These are phyloP conservation scores for Drosophila nr. perissopoda DNA, from an alignment of 2,888 invertebrate species.

Conservation along the genomic window DNA sequence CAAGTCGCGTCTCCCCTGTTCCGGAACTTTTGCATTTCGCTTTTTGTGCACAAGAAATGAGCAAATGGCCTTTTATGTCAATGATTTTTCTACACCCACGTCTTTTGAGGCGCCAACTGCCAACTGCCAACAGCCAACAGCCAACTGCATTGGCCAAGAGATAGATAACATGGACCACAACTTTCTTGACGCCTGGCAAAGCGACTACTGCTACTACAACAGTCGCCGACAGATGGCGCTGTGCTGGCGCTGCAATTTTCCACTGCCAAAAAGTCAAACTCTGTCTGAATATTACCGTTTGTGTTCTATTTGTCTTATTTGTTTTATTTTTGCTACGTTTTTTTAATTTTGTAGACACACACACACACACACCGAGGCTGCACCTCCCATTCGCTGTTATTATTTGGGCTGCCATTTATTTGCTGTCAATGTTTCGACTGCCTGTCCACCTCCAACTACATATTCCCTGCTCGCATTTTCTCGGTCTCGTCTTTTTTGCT, in stretches of 20 bases:
- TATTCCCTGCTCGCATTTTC: conserved; percentile 9
- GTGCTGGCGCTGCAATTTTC: conserved; percentile 16
- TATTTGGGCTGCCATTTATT: conserved; percentile 82
- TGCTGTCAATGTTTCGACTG: conserved; percentile 80
- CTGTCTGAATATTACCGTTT: conserved; percentile 38
- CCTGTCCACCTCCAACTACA: conserved; percentile 32
- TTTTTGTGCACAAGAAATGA: conserved; percentile 59
- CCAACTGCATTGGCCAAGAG: conserved; percentile 62
- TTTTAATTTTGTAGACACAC: conserved; percentile 27
- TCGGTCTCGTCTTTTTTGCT: conserved; percentile 38
- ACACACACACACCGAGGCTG: conserved; percentile 14
- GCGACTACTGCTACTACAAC: conserved; percentile 17
- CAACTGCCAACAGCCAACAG: conserved; percentile 3
- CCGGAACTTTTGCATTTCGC: conserved; percentile 68
- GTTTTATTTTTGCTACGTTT: background rate
- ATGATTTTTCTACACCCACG: conserved; percentile 69
- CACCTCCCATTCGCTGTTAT: conserved; percentile 81
- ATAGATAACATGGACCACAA: conserved; percentile 13
- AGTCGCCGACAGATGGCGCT: conserved; percentile 51
- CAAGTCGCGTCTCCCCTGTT: background rate
- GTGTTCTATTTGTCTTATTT: conserved; percentile 3
- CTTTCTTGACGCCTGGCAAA: conserved; percentile 38
- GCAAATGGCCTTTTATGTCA: conserved; percentile 77
- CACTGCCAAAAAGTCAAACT: conserved; percentile 32
- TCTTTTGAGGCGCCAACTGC: conserved; percentile 63